phyloP scores from a whole-genome alignment of 2,888 invertebrate species.

The Tupiocoris notatus region DNA sequence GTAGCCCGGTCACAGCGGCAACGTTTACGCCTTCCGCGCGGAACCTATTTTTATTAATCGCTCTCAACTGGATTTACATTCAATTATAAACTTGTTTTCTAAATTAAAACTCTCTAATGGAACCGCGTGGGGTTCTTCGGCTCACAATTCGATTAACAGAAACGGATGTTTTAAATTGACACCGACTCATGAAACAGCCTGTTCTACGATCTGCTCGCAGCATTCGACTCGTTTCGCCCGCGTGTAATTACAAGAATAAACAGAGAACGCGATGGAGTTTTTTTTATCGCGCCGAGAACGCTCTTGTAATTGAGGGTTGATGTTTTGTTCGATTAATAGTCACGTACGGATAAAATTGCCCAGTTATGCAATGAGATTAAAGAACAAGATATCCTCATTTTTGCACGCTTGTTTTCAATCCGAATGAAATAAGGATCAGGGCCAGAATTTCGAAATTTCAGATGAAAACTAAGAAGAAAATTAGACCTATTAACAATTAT shows the following conservation, averaged over 20 bases:
- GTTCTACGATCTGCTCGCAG: background rate
- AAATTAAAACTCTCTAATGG: conserved; percentile 37
- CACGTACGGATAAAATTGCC: too few relatives aligned
- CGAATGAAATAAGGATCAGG: too few relatives aligned
- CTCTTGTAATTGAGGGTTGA: background rate
- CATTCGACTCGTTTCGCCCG: background rate
- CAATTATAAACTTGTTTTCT: conserved; percentile 40
- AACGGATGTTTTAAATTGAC: conserved; percentile 33
- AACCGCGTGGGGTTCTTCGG: conserved; percentile 17
- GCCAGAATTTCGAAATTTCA: too few relatives aligned
- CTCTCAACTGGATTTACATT: conserved; percentile 28
- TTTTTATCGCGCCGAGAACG: background rate
- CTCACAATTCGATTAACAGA: conserved; percentile 36
- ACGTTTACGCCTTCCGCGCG: background rate
- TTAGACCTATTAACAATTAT: too few relatives aligned
- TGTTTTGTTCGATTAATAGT: too few relatives aligned
- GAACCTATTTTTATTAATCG: conserved; percentile 30
- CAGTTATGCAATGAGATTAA: too few relatives aligned
- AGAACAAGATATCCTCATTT: too few relatives aligned
- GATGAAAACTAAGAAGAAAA: too few relatives aligned
- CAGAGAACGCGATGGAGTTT: background rate
- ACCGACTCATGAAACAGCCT: background rate
- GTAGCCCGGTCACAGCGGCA: background rate
- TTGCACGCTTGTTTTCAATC: too few relatives aligned
- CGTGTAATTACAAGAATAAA: conserved; percentile 32